Conservation (phyloP, 2,888 invertebrate species). For the Orthosia gothica region DNA sequence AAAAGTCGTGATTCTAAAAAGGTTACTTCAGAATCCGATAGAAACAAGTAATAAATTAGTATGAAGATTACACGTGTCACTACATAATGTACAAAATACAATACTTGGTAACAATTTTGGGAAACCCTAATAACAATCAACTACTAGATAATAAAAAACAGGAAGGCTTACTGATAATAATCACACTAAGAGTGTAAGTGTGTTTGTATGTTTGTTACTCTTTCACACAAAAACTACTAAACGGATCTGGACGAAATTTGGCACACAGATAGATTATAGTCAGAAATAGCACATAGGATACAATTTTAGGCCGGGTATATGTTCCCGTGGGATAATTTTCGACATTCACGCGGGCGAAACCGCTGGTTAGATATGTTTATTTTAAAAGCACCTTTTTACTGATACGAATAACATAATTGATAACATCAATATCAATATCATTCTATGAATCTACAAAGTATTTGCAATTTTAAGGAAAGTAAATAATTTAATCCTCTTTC, state of each 20-base stretch:
- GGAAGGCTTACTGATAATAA: too few relatives aligned
- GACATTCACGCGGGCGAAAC: too few relatives aligned
- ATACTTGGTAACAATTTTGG: neutral
- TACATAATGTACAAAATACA: neutral
- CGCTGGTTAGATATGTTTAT: neutral
- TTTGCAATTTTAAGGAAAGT: neutral
- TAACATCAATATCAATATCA: slow-evolving; percentile 13
- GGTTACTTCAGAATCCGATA: slow-evolving; percentile 49
- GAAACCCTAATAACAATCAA: neutral
- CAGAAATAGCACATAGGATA: too few relatives aligned
- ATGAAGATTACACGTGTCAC: neutral
- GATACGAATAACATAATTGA: neutral
- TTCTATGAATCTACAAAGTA: neutral
- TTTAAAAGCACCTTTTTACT: neutral
- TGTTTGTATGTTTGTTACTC: too few relatives aligned
- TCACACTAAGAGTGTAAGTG: too few relatives aligned
- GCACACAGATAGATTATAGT: too few relatives aligned
- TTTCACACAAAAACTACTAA: too few relatives aligned
- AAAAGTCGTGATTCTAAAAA: slow-evolving; percentile 60
- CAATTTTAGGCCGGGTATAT: too few relatives aligned
- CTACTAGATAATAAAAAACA: too few relatives aligned
- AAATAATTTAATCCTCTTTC: slow-evolving; percentile 13
- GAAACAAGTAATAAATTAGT: slow-evolving; percentile 3
- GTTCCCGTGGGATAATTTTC: too few relatives aligned
- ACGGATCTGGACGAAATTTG: too few relatives aligned